These are phyloP conservation scores for Threskiornis aethiopicus DNA, from an alignment of 2,797 vertebrate species.

Conservation along the genomic window DNA sequence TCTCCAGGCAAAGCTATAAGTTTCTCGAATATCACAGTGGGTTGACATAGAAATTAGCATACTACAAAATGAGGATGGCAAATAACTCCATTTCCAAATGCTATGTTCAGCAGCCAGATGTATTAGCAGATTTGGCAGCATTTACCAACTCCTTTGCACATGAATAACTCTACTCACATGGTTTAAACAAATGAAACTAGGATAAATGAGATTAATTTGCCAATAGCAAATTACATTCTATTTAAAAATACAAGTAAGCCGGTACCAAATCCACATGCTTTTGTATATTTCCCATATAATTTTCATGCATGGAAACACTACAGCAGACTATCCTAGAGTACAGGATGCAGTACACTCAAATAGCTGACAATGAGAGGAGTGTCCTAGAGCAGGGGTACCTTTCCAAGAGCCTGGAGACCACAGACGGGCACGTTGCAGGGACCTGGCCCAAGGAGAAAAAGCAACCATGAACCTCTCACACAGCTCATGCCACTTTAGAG, in stretches of 20 bases:
- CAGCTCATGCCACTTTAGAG: neutral
- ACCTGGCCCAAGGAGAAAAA: neutral
- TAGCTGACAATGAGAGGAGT: neutral
- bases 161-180: slow-evolving; percentile 2
- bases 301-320: neutral
- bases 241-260: neutral
- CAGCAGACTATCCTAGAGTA: neutral
- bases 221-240: slow-evolving; percentile 44
- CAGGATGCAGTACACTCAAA: neutral
- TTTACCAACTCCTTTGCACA: slow-evolving; percentile 30
- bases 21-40: neutral
- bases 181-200: slow-evolving; percentile 34
- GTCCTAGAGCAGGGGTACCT: neutral
- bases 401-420: neutral
- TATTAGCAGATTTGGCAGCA: slow-evolving; percentile 33
- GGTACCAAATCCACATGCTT: slow-evolving; percentile 3
- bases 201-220: slow-evolving; percentile 49
- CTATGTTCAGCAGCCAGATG: slow-evolving; percentile 24
- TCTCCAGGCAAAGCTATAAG: neutral
- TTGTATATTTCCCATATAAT: neutral
- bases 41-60: slow-evolving; percentile 3
- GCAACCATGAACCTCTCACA: neutral
- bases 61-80: neutral
- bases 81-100: slow-evolving; percentile 4
- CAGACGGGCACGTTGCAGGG: neutral